Evolutionary conservation across 2,888 invertebrate genomes (phyloP), one percentile per base, ranked within the genome.

Genomic region (Sialis lutaria): DNA sequence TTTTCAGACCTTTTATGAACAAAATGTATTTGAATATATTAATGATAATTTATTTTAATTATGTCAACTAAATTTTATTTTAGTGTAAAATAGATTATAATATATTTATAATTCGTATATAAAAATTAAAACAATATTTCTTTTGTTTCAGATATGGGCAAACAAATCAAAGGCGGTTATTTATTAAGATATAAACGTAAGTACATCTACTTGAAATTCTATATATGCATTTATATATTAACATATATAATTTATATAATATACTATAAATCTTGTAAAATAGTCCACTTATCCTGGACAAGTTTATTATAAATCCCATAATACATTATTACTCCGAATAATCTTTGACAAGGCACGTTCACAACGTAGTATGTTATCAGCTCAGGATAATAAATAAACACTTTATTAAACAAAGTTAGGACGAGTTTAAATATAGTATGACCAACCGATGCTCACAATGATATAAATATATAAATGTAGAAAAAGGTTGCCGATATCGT

Each of bases 151-250:
- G 66, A 57, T 55, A 55, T 60, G 53, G 56, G 76, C 49, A 81
- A 79, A 60, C 82, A 80, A 64, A 73, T 83, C 56, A 82, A 82
- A 63, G 81, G 81, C 49, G 82, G 83, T 42, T 82, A 82, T 61
- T 73, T 83, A 63, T 68, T 82, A 47, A 74, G 82, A 52, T 82
- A 82, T 61, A 80, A 80, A 74, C 75, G 83, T 83, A 67, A 80
- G 82, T 79, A 56, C 22, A 37, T 6, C 2, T 22, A 22, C 22
- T 22, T 22, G 22, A 22, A 22, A 22, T n/a, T n/a, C n/a, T 22
- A 22, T 22, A 22, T 22, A 2, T 22, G 4, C 4, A 22, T 22
- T 22, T 4, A 22, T 22, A 22, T 2, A 22, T 22, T 22, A 2
- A 2, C 4, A 22, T 4, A n/a, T 22, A 10, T 43, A 13, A 33